A percentile compares a stretch with the other conserved stretches of the same genome.
Conservation (phyloP, 2,797 vertebrate genomes). For the Myotis findleyi region DNA sequence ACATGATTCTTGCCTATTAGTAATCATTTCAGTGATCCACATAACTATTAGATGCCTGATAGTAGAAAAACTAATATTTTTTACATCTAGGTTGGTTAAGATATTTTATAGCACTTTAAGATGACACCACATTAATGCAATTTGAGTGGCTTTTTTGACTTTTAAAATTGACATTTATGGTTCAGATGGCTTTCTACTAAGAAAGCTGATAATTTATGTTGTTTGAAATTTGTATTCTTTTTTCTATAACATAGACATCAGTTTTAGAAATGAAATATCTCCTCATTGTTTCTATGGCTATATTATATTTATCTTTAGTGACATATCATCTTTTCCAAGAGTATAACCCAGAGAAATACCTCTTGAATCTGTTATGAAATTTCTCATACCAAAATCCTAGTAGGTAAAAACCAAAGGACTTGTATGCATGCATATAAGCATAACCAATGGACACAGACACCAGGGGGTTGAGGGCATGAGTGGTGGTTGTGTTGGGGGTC, state of each 20-base stretch:
- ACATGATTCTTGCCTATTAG: neutral
- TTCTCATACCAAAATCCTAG: neutral
- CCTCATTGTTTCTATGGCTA: neutral
- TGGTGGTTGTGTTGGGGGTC: no score
- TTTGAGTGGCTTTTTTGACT: neutral
- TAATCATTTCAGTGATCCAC: neutral
- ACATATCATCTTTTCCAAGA: conserved; percentile 3
- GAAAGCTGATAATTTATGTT: neutral
- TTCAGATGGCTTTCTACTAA: neutral
- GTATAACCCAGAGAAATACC: neutral
- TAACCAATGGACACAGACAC: no score
- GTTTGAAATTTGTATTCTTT: conserved; percentile 17
- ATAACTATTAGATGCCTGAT: neutral
- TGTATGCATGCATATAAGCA: no score
- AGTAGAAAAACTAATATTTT: neutral
- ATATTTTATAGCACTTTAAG: conserved; percentile 30
- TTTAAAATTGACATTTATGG: neutral
- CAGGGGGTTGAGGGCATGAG: no score
- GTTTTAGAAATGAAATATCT: conserved; percentile 20
- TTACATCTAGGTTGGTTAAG: neutral
- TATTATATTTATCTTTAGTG: neutral
- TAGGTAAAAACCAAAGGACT: neutral
- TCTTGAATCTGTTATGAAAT: neutral
- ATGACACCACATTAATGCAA: neutral
- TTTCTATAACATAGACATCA: neutral